Percentiles rank a stretch among this genome's conserved stretches.
These are phyloP conservation scores for Ophion obscuratus DNA, from an alignment of 2,888 invertebrate species.

Conservation along the genomic window DNA sequence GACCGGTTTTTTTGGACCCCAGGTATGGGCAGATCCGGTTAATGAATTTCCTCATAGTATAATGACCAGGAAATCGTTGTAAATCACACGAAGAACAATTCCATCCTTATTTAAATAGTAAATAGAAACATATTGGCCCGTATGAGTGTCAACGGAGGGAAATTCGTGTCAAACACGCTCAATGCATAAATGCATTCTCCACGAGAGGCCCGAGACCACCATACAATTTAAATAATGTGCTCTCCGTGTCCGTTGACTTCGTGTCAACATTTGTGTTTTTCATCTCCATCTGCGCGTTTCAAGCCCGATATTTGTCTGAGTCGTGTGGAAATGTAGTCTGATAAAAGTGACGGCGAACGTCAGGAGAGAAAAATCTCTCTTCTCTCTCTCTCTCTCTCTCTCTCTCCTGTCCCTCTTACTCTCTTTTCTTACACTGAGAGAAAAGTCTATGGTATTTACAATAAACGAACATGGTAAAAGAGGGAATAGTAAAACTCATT, in stretches of 20 bases:
- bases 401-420: too few species aligned
- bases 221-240: constrained; percentile 23
- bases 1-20: neutral
- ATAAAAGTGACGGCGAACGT: neutral
- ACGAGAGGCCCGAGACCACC: neutral
- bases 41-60: neutral
- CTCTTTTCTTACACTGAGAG: too few species aligned
- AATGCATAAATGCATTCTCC: constrained; percentile 30
- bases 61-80: constrained; percentile 6
- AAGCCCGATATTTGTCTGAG: constrained; percentile 11
- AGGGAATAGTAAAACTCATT: too few species aligned
- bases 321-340: constrained; percentile 14
- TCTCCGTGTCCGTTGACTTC: constrained; percentile 36
- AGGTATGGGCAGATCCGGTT: neutral
- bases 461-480: too few species aligned
- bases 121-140: constrained; percentile 7
- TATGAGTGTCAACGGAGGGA: neutral
- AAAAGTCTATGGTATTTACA: too few species aligned
- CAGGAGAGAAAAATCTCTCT: neutral
- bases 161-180: constrained; percentile 38
- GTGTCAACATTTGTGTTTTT: constrained; percentile 13
- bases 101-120: neutral
- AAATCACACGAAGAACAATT: neutral
- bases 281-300: neutral
- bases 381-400: too few species aligned